Evolutionary conservation across 2,888 invertebrate genomes (phyloP).

Genomic region (Caenorhabditis uteleia): DNA sequence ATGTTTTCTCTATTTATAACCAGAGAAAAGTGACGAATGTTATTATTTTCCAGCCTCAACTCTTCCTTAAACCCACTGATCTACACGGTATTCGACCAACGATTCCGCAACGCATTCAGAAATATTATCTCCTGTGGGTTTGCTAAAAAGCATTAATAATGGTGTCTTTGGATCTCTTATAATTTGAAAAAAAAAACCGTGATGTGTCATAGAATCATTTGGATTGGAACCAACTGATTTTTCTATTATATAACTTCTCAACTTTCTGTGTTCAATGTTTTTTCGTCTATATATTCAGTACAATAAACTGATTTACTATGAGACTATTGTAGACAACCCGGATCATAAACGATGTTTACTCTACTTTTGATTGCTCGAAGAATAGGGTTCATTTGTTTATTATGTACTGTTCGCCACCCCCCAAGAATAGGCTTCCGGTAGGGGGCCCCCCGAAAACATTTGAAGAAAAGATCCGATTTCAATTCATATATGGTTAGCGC

Average conservation of each 20-base stretch:
- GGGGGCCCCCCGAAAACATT: no score
- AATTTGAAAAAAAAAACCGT: not conserved
- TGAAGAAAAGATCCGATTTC: no score
- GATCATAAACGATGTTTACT: no score
- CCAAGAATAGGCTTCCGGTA: no score
- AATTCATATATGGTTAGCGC: no score
- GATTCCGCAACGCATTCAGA: conserved; percentile 67
- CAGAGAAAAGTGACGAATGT: not conserved
- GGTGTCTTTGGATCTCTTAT: not conserved
- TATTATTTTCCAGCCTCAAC: conserved; percentile 54
- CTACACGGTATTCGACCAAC: conserved; percentile 68
- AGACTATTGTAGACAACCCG: no score
- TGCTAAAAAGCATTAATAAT: conserved; percentile 32
- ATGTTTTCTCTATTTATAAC: no score
- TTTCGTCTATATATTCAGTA: not conserved
- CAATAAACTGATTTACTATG: no score
- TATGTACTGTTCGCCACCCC: no score
- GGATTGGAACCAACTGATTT: no score
- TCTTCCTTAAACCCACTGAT: conserved; percentile 67
- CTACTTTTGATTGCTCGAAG: no score
- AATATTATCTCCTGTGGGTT: conserved; percentile 57
- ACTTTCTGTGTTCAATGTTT: not conserved
- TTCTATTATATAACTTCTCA: not conserved
- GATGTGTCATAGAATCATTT: conserved; percentile 6
- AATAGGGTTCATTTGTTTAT: no score